Evolutionary conservation across 92 coral and sea anemone species (phyloP).

Genomic region (Heteractis magnifica): DNA sequence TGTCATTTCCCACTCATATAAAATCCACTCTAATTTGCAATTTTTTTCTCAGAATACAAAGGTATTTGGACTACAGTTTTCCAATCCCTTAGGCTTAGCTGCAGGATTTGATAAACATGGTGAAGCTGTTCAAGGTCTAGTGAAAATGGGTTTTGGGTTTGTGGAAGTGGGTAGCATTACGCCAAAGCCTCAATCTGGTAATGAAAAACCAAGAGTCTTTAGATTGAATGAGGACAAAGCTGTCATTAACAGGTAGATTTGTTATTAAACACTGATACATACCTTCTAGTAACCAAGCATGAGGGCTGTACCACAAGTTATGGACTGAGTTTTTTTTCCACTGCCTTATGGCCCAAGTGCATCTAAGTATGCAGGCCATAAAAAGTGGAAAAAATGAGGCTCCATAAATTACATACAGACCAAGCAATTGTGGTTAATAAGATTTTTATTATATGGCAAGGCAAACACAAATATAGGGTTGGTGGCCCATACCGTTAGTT

Average conservation of each 20-base stretch:
- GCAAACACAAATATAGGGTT: no score
- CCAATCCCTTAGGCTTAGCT: constrained; percentile 93
- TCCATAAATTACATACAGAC: no score
- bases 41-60: constrained; percentile 64
- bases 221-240: constrained; percentile 85
- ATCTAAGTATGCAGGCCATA: no score
- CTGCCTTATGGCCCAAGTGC: no score
- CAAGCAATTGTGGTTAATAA: no score
- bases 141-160: constrained; percentile 95
- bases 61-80: constrained; percentile 87
- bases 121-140: constrained; percentile 78
- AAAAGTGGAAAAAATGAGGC: no score
- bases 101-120: constrained; percentile 99
- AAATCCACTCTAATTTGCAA: not conserved
- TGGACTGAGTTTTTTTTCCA: no score
- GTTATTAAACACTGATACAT: no score
- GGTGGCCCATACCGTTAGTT: no score
- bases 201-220: constrained; percentile 85
- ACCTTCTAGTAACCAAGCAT: no score
- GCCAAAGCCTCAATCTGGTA: constrained; percentile 86
- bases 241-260: constrained; percentile 82
- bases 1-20: not conserved
- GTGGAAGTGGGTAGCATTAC: constrained; percentile 95
- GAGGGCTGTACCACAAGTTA: no score
- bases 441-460: no score